Evolutionary conservation across 35 echinoderm and acorn worm genomes (phyloP).

Genomic region (Strongylocentrotus purpuratus): DNA sequence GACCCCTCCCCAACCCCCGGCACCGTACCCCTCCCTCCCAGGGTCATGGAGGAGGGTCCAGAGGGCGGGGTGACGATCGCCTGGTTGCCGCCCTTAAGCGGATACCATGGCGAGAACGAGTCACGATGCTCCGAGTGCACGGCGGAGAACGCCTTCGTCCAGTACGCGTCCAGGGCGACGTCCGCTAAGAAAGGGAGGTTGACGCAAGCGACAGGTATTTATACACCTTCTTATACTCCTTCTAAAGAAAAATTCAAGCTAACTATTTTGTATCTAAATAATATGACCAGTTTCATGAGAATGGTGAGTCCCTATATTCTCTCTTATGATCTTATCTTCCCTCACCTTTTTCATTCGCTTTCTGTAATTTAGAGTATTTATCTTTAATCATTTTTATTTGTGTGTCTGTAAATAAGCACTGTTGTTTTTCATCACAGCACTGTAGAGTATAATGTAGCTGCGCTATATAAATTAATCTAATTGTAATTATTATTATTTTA

Average conservation of each 20-base stretch:
- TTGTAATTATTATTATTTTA: no score
- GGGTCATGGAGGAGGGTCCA: constrained; percentile 38
- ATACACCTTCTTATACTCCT: background rate
- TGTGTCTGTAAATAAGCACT: no score
- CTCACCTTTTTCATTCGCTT: no score
- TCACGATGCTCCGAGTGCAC: constrained; percentile 22
- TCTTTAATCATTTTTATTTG: no score
- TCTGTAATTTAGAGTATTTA: no score
- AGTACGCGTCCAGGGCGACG: constrained; percentile 74
- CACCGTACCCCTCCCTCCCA: constrained; percentile 47
- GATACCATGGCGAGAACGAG: background rate
- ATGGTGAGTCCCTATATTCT: no score
- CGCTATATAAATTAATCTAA: no score
- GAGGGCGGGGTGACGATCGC: constrained; percentile 53
- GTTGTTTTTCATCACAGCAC: no score
- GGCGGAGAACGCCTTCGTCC: constrained; percentile 43
- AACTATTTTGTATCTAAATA: no score
- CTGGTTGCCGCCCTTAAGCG: constrained; percentile 77
- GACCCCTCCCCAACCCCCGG: background rate
- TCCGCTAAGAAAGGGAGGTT: background rate
- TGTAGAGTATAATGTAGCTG: no score
- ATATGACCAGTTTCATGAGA: no score
- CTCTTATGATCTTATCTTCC: no score
- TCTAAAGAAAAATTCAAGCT: background rate
- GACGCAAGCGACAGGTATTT: constrained; percentile 72